Conservation (phyloP, 2,888 invertebrate species). For the Volucella inanis region DNA sequence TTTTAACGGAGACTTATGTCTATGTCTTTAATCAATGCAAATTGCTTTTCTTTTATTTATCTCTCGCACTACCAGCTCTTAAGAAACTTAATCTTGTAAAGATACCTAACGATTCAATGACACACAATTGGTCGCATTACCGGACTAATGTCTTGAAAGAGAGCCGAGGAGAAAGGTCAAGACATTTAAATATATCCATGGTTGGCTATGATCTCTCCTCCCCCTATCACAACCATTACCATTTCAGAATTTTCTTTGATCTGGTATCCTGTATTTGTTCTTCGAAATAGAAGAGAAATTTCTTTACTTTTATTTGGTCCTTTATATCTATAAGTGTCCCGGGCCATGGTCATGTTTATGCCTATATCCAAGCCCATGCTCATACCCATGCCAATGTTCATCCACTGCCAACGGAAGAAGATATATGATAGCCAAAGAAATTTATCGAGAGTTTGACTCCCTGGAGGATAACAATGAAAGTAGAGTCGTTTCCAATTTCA, state of each 20-base stretch:
- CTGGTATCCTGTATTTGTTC: slow-evolving; percentile 46
- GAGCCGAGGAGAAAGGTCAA: slow-evolving; percentile 28
- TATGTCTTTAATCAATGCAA: slow-evolving; percentile 66
- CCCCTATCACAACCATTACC: background rate
- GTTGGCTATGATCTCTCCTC: slow-evolving; percentile 9
- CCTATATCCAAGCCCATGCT: slow-evolving; percentile 20
- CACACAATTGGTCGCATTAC: slow-evolving; percentile 68
- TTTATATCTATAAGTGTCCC: too few relatives aligned
- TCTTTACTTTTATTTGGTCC: slow-evolving; percentile 42
- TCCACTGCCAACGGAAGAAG: slow-evolving; percentile 69
- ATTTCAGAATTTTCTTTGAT: slow-evolving; percentile 13
- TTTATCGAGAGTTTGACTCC: slow-evolving; percentile 70
- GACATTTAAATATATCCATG: slow-evolving; percentile 63
- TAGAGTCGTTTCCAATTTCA: slow-evolving; percentile 68
- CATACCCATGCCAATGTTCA: slow-evolving; percentile 38
- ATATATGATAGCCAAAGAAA: slow-evolving; percentile 73
- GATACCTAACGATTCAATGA: slow-evolving; percentile 66
- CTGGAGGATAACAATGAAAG: slow-evolving; percentile 67
- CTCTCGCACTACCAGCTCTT: slow-evolving; percentile 31
- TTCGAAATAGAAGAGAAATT: slow-evolving; percentile 67
- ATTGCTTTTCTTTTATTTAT: slow-evolving; percentile 49
- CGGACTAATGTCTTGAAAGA: slow-evolving; percentile 25
- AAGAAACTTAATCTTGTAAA: slow-evolving; percentile 62
- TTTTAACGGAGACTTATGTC: slow-evolving; percentile 1
- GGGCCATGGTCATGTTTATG: background rate